phyloP scores from a whole-genome alignment of 2,888 invertebrate genomes.

The Pteria penguin region DNA sequence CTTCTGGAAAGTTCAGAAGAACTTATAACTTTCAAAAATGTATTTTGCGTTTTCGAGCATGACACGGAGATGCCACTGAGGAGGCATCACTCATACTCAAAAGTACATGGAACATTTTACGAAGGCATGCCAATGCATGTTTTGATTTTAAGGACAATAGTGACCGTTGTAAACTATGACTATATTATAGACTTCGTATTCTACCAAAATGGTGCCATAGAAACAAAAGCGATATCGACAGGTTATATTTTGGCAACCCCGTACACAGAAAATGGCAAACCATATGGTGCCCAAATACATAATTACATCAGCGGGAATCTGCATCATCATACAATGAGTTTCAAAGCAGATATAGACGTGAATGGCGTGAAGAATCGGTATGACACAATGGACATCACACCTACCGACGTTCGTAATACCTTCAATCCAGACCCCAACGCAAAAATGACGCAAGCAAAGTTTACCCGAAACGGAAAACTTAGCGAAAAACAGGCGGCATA shows the following conservation, averaged over 20 bases:
- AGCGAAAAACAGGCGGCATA: conserved; percentile 67
- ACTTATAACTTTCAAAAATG: conserved; percentile 42
- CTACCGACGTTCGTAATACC: conserved; percentile 48
- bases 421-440: conserved; percentile 41
- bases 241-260: conserved; percentile 67
- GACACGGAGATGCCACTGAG: conserved; percentile 68
- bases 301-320: conserved; percentile 64
- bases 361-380: conserved; percentile 69
- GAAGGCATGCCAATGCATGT: conserved; percentile 66
- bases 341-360: conserved; percentile 69
- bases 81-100: conserved; percentile 57
- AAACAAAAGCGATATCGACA: conserved; percentile 61
- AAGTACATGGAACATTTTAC: conserved; percentile 50
- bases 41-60: conserved; percentile 73
- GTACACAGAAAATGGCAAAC: conserved; percentile 41
- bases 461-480: conserved; percentile 45
- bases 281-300: conserved; percentile 63
- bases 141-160: conserved; percentile 62
- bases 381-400: conserved; percentile 64
- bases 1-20: conserved; percentile 35
- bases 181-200: conserved; percentile 74
- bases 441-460: conserved; percentile 55
- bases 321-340: conserved; percentile 70
- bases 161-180: conserved; percentile 71
- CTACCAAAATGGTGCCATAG: conserved; percentile 69